Percentiles rank a stretch among this genome's conserved stretches.
phyloP scores from a whole-genome alignment of 2,888 invertebrate species.

The Sepiola atlantica region DNA sequence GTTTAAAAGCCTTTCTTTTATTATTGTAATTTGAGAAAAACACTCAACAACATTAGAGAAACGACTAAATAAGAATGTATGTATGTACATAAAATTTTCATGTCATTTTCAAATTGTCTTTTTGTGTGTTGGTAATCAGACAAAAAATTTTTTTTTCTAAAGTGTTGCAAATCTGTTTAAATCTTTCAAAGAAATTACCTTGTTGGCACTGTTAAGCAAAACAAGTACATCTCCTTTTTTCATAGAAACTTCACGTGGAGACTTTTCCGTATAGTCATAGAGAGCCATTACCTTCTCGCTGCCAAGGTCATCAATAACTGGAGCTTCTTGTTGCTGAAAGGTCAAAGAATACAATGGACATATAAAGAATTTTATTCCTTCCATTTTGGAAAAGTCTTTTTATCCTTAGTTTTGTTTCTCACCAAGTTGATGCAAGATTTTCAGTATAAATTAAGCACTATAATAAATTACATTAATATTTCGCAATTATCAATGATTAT shows the following conservation, averaged over 20 bases:
- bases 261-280: slow-evolving; percentile 99
- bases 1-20: no score
- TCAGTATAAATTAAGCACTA: background rate
- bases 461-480: no score
- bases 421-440: background rate
- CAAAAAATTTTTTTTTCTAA: background rate
- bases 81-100: no score
- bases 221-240: slow-evolving; percentile 98
- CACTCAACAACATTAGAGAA: no score
- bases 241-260: slow-evolving; percentile 99
- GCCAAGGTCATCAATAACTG: slow-evolving; percentile 93
- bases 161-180: background rate
- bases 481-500: no score
- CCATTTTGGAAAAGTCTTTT: no score
- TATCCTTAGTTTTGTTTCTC: background rate
- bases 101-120: no score
- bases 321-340: slow-evolving; percentile 93
- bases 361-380: background rate
- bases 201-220: slow-evolving; percentile 97
- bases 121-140: background rate
- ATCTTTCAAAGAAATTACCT: slow-evolving; percentile 77
- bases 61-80: no score
- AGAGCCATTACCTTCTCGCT: slow-evolving; percentile 98
- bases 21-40: no score
- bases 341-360: background rate